Evolutionary conservation across 2,888 invertebrate species (phyloP).

Genomic region (Pammene aurita): DNA sequence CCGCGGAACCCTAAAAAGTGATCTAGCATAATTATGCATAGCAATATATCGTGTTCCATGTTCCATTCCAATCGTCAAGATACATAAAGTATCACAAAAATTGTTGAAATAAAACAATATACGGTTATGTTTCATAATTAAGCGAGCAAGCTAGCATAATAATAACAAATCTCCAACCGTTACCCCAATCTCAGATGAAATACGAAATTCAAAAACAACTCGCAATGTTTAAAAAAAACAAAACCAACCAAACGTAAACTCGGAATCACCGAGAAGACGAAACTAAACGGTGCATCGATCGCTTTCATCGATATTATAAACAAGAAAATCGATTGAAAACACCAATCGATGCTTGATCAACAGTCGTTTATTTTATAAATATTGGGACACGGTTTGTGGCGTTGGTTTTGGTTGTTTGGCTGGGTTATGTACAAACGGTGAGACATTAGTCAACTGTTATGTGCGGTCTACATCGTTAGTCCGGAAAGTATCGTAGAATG

Average conservation of each 20-base stretch:
- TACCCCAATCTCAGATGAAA: constrained; percentile 27
- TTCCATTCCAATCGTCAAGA: too few species aligned
- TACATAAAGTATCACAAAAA: background rate
- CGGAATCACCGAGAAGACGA: constrained; percentile 59
- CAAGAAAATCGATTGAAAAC: constrained; percentile 72
- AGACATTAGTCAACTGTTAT: too few species aligned
- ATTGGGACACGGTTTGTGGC: constrained; percentile 44
- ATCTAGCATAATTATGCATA: too few species aligned
- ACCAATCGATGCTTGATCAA: constrained; percentile 52
- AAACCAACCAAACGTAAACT: constrained; percentile 67
- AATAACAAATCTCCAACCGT: constrained; percentile 15
- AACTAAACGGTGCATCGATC: constrained; percentile 51
- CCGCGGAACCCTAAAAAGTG: too few species aligned
- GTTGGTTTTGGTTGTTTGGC: constrained; percentile 4
- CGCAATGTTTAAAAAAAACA: constrained; percentile 69
- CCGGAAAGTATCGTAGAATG: too few species aligned
- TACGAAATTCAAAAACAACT: constrained; percentile 42
- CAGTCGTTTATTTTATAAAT: constrained; percentile 57
- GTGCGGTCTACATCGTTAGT: too few species aligned
- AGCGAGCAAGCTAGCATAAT: background rate
- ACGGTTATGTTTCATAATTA: background rate
- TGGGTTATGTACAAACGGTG: constrained; percentile 7
- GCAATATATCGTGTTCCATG: too few species aligned
- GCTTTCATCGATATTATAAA: constrained; percentile 64
- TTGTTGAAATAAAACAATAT: background rate